Conservation (phyloP, 2,797 vertebrate genomes). For the Telmatherina bonti region DNA sequence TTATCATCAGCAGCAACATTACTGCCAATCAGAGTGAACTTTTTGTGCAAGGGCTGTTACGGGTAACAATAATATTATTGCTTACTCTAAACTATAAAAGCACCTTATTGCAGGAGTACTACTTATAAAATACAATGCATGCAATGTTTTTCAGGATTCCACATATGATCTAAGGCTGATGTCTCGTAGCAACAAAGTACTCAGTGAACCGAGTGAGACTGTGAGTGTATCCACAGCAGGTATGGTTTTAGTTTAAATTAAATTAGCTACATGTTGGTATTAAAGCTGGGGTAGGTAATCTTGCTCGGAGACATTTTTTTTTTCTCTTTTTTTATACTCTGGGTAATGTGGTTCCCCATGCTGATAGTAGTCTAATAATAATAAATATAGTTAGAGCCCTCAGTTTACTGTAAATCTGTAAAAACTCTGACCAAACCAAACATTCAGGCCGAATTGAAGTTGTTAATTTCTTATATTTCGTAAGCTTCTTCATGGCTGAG, state of each 20-base stretch:
- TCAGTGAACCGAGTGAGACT: slow-evolving; percentile 91
- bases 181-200: slow-evolving; percentile 86
- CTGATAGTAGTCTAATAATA: too few species aligned
- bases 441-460: too few species aligned
- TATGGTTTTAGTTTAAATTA: slow-evolving; percentile 59
- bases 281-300: too few species aligned
- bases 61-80: slow-evolving; percentile 79
- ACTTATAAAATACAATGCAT: slow-evolving; percentile 12
- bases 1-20: slow-evolving; percentile 87
- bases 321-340: too few species aligned
- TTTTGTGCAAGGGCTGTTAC: slow-evolving; percentile 90
- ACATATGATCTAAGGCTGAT: slow-evolving; percentile 92
- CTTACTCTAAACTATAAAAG: not conserved
- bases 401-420: too few species aligned
- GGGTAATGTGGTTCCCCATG: too few species aligned
- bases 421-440: too few species aligned
- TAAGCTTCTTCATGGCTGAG: too few species aligned
- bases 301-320: too few species aligned
- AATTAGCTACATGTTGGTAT: not conserved
- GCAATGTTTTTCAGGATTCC: slow-evolving; percentile 83
- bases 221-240: slow-evolving; percentile 91
- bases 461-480: too few species aligned
- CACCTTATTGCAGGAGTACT: not conserved
- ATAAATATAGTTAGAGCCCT: too few species aligned
- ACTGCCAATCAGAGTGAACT: slow-evolving; percentile 85